Conservation (phyloP, 1,140 invertebrate genomes). For the Trissolcus basalis region DNA sequence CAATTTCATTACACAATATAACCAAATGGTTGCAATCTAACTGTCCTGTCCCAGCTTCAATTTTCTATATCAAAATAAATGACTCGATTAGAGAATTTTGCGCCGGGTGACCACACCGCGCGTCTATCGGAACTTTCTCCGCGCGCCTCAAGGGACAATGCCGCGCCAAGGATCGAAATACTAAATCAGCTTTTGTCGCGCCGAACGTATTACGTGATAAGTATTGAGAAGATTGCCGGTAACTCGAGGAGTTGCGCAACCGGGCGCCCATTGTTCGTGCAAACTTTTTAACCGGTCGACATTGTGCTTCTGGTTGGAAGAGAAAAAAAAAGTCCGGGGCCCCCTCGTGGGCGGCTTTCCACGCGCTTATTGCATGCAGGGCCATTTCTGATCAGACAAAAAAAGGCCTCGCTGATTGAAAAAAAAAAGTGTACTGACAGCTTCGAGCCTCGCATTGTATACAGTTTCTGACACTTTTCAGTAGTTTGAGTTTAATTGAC, state of each 20-base stretch:
- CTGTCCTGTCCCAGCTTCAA: constrained; percentile 14
- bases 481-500: too few relatives aligned
- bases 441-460: too few relatives aligned
- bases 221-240: constrained; percentile 57
- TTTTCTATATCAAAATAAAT: constrained; percentile 46
- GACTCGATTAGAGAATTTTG: constrained; percentile 31
- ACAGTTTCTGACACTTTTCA: too few relatives aligned
- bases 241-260: constrained; percentile 52
- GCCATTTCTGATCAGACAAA: constrained; percentile 35
- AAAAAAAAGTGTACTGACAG: neutral
- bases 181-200: constrained; percentile 48
- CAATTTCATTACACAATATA: constrained; percentile 34
- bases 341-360: constrained; percentile 58
- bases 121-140: neutral
- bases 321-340: constrained; percentile 36
- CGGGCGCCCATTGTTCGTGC: constrained; percentile 51
- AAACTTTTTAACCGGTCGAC: constrained; percentile 37
- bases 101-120: constrained; percentile 39
- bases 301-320: constrained; percentile 19
- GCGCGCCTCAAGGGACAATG: constrained; percentile 28
- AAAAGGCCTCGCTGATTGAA: constrained; percentile 2
- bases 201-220: constrained; percentile 39
- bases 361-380: constrained; percentile 51
- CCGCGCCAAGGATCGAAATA: constrained; percentile 35
- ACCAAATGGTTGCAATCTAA: constrained; percentile 18